phyloP scores from a whole-genome alignment of 2,113 vertebrate species.

The Myrmophylax atrothorax region DNA sequence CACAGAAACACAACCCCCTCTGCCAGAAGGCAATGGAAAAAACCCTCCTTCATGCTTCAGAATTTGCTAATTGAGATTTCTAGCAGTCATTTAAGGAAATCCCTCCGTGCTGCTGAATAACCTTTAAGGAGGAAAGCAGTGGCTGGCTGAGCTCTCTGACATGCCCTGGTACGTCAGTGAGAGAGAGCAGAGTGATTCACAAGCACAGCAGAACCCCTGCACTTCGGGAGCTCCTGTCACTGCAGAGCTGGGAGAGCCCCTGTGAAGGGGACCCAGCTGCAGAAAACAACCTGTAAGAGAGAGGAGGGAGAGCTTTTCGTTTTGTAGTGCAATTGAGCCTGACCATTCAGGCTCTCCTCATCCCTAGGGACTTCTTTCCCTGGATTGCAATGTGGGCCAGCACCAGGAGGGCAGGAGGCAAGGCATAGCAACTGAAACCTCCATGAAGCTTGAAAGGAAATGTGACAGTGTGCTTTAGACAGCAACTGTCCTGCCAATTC shows the following conservation, averaged over 20 bases:
- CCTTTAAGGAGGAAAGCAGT: background rate
- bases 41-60: background rate
- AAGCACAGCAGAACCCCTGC: background rate
- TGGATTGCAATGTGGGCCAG: background rate
- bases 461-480: accelerated
- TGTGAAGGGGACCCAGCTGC: background rate
- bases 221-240: background rate
- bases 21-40: background rate
- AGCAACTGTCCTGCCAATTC: accelerated
- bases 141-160: conserved; percentile 12
- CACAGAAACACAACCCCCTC: background rate
- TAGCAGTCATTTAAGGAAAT: conserved; percentile 5
- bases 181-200: background rate
- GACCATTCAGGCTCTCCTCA: background rate
- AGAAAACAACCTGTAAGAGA: background rate
- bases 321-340: background rate
- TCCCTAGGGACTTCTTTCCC: background rate
- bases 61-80: background rate
- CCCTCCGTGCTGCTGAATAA: background rate
- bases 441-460: background rate
- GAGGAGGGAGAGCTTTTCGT: background rate
- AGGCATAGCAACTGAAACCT: background rate
- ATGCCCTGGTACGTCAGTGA: background rate
- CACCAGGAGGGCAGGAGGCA: background rate
- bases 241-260: background rate